Percentiles rank a stretch among this genome's conserved stretches.
These are phyloP conservation scores for Drosophila tanythrix DNA, from an alignment of 2,888 invertebrate genomes.

Conservation along the genomic window DNA sequence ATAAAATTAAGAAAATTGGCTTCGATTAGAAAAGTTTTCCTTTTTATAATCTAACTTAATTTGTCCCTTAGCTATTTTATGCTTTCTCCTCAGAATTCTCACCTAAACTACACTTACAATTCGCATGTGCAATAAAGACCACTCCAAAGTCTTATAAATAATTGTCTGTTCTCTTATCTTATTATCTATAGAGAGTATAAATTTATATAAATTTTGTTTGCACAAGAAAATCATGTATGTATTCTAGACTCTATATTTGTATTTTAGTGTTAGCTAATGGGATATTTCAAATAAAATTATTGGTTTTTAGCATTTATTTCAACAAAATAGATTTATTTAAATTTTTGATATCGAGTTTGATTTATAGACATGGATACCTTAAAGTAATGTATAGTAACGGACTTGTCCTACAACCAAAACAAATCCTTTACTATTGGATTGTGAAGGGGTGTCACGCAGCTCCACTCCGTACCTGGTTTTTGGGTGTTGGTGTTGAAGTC, in stretches of 20 bases:
- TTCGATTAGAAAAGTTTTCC: not conserved
- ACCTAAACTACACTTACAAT: not conserved
- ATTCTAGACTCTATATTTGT: not conserved
- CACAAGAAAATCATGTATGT: not conserved
- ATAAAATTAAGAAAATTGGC: not conserved
- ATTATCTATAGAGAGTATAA: not conserved
- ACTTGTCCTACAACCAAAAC: not conserved
- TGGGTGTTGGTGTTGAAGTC: not conserved
- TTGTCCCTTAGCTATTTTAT: slow-evolving; percentile 73
- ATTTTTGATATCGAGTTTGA: not conserved
- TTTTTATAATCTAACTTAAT: slow-evolving; percentile 48
- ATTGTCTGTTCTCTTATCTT: not conserved
- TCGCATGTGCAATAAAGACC: not conserved
- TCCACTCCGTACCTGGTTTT: slow-evolving; percentile 12
- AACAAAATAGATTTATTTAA: not conserved
- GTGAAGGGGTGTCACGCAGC: slow-evolving; percentile 1
- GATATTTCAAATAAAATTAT: not conserved
- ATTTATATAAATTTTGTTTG: not conserved
- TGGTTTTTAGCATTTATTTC: not conserved
- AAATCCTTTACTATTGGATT: not conserved
- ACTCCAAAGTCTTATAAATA: not conserved
- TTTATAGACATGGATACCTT: not conserved
- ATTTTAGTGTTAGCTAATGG: not conserved
- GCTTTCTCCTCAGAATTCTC: slow-evolving; percentile 71
- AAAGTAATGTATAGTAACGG: not conserved